phyloP scores from a whole-genome alignment of 1,140 invertebrate species.

The Rhopalosiphum maidis region DNA sequence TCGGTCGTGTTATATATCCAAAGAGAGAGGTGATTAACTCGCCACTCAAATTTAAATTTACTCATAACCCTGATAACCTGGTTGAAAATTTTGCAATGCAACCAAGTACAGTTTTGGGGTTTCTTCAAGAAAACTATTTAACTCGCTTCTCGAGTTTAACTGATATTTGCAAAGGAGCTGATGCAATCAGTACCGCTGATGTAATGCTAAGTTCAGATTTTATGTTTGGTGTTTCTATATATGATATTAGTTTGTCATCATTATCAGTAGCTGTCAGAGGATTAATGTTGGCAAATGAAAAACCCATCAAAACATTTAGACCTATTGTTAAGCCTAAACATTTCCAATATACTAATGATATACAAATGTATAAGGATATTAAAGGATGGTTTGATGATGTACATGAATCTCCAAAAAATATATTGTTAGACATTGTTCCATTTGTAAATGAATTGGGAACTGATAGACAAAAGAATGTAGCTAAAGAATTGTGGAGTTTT shows the following conservation, averaged over 20 bases:
- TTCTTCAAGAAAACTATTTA: slow-evolving; percentile 77
- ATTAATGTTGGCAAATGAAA: slow-evolving; percentile 73
- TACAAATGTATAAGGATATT: slow-evolving; percentile 14
- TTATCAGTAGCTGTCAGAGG: slow-evolving; percentile 71
- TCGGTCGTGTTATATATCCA: slow-evolving; percentile 79
- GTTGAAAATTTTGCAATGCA: slow-evolving; percentile 71
- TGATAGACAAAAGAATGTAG: slow-evolving; percentile 1
- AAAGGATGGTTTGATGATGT: not conserved
- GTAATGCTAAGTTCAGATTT: slow-evolving; percentile 67
- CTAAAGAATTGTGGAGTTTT: slow-evolving; percentile 34
- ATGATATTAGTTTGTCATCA: slow-evolving; percentile 65
- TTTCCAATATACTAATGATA: slow-evolving; percentile 36
- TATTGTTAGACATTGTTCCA: slow-evolving; percentile 49
- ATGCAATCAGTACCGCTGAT: slow-evolving; percentile 71
- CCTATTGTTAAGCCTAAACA: slow-evolving; percentile 51
- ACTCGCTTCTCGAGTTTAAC: slow-evolving; percentile 71
- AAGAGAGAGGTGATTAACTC: slow-evolving; percentile 67
- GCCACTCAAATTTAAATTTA: slow-evolving; percentile 63
- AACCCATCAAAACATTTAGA: slow-evolving; percentile 63
- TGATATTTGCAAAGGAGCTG: slow-evolving; percentile 66
- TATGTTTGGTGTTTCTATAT: slow-evolving; percentile 57
- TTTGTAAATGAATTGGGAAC: slow-evolving; percentile 52
- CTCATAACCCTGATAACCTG: slow-evolving; percentile 71
- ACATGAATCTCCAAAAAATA: slow-evolving; percentile 36
- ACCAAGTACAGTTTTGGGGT: slow-evolving; percentile 70